phyloP scores from a whole-genome alignment of 2,888 invertebrate genomes.

The Callosobruchus maculatus region DNA sequence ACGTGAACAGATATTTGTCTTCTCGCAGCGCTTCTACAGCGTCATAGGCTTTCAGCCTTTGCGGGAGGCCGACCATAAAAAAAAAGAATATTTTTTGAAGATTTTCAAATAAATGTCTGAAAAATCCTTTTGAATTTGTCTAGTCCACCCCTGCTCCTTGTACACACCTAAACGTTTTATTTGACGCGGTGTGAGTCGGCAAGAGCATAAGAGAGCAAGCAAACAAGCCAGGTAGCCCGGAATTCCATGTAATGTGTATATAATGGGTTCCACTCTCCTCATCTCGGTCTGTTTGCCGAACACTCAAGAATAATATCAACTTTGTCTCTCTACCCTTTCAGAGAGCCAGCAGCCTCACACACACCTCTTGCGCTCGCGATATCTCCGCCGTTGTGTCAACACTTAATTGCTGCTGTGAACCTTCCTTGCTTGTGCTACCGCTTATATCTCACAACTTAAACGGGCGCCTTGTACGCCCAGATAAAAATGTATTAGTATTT shows the following conservation, averaged over 20 bases:
- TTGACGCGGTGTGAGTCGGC: neutral
- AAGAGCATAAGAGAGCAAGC: constrained; percentile 2
- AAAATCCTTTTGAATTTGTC: neutral
- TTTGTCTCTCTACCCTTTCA: constrained; percentile 5
- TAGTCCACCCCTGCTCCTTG: neutral
- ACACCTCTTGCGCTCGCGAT: neutral
- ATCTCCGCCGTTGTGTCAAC: neutral
- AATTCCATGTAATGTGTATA: constrained; percentile 28
- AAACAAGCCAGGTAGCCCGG: constrained; percentile 30
- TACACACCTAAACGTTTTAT: neutral
- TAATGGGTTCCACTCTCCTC: constrained; percentile 21
- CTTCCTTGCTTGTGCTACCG: neutral
- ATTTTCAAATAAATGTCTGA: too few relatives aligned
- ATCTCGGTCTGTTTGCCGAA: constrained; percentile 17
- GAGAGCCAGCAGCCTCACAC: neutral
- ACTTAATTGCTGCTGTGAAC: neutral
- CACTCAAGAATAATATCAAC: constrained; percentile 20
- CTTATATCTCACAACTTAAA: neutral
- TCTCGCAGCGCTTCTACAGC: too few relatives aligned
- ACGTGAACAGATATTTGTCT: too few relatives aligned
- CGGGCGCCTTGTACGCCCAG: neutral
- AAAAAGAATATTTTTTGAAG: too few relatives aligned
- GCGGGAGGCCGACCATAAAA: too few relatives aligned
- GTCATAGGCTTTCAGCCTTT: too few relatives aligned
- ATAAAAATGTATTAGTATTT: neutral